Percentiles rank a stretch among this genome's conserved stretches.
These are phyloP conservation scores for Andrena dorsata DNA, from an alignment of 2,888 invertebrate genomes.

Conservation along the genomic window DNA sequence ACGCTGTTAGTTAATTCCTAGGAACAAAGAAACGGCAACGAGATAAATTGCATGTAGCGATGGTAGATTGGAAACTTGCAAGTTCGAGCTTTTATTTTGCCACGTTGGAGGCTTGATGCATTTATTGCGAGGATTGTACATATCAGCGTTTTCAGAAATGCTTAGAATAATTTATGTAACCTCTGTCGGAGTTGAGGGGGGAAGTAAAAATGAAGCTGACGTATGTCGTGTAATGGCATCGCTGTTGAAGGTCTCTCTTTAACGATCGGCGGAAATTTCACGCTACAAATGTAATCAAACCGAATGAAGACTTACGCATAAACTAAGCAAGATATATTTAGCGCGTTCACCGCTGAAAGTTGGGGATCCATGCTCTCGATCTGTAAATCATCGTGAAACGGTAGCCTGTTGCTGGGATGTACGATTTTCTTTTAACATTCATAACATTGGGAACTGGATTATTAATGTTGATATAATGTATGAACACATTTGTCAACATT, in stretches of 20 bases:
- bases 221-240: not conserved
- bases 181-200: not conserved
- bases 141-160: not conserved
- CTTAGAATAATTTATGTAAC: not conserved
- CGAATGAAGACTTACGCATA: constrained; percentile 41
- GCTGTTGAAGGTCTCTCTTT: constrained; percentile 17
- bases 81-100: not conserved
- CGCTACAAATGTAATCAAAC: constrained; percentile 52
- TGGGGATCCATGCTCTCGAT: not conserved
- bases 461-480: too few relatives aligned
- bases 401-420: too few relatives aligned
- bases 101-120: not conserved
- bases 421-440: too few relatives aligned
- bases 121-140: not conserved
- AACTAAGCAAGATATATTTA: constrained; percentile 58
- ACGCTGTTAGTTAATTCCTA: not conserved
- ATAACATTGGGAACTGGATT: too few relatives aligned
- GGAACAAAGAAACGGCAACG: not conserved
- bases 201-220: not conserved
- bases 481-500: too few relatives aligned
- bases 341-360: constrained; percentile 28
- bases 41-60: not conserved
- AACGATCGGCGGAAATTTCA: constrained; percentile 42
- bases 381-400: not conserved
- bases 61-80: not conserved